Evolutionary conservation across 2,797 vertebrate species (phyloP).

Genomic region (Hemibagrus guttatus): DNA sequence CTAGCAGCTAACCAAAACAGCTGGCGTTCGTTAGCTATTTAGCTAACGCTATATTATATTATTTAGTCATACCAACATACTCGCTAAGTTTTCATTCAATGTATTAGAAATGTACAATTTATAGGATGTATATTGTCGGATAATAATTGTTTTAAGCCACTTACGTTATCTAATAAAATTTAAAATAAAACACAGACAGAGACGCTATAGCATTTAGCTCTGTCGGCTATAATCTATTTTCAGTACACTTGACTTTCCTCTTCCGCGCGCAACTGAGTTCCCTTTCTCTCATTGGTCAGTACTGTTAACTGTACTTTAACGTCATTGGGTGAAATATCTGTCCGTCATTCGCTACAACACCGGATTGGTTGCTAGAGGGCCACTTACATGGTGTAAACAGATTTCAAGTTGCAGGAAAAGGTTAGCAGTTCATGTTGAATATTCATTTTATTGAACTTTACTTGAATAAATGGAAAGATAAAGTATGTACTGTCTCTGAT

Average conservation of each 20-base stretch:
- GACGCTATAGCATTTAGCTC: conserved; percentile 45
- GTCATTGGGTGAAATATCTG: conserved; percentile 61
- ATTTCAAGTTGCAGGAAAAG: conserved; percentile 22
- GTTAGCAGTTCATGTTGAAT: background rate
- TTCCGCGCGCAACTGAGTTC: conserved; percentile 76
- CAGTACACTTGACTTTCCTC: conserved; percentile 71
- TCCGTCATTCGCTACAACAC: conserved; percentile 56
- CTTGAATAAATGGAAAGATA: background rate
- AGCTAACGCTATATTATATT: background rate
- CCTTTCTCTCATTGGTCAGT: conserved; percentile 64
- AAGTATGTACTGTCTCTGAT: background rate
- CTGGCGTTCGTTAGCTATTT: background rate
- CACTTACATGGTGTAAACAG: conserved; percentile 40
- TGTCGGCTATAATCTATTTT: background rate
- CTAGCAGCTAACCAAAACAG: conserved; percentile 7
- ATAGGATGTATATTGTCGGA: background rate
- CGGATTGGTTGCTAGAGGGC: conserved; percentile 62
- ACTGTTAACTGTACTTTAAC: fast-evolving
- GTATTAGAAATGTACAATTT: background rate
- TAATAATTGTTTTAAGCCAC: background rate
- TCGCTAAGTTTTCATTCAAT: background rate
- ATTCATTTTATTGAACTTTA: background rate
- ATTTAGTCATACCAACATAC: background rate
- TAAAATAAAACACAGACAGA: background rate
- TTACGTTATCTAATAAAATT: background rate